Evolutionary conservation across 2,113 vertebrate species (phyloP).

Genomic region (Pterocles burchelli): DNA sequence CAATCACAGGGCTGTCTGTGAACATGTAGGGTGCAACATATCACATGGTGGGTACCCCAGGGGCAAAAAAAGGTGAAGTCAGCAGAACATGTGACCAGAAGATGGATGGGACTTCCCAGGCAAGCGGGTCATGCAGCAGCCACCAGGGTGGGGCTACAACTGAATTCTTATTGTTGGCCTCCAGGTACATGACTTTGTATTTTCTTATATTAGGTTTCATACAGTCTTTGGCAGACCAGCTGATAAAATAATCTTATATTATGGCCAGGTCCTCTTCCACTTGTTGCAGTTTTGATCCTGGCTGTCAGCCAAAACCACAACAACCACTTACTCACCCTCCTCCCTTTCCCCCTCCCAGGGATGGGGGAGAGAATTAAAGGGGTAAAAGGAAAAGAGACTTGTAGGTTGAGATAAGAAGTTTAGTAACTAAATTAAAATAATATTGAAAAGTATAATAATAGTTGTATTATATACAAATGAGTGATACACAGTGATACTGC

Average conservation of each 20-base stretch:
- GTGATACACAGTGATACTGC: no score
- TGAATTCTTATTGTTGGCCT: not conserved
- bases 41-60: not conserved
- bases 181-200: not conserved
- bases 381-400: no score
- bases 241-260: not conserved
- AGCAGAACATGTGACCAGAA: not conserved
- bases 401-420: no score
- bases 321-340: no score
- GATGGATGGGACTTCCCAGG: not conserved
- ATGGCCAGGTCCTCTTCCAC: not conserved
- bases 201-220: not conserved
- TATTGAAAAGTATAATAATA: no score
- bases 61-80: not conserved
- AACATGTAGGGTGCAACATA: accelerated
- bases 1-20: not conserved
- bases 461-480: no score
- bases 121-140: no score
- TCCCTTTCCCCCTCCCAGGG: no score
- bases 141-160: accelerated
- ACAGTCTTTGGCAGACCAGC: not conserved
- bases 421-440: no score
- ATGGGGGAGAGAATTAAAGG: no score
- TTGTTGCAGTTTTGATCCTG: no score
- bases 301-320: no score